Evolutionary conservation across 2,888 invertebrate species (phyloP).

Genomic region (Augiades crinisus): DNA sequence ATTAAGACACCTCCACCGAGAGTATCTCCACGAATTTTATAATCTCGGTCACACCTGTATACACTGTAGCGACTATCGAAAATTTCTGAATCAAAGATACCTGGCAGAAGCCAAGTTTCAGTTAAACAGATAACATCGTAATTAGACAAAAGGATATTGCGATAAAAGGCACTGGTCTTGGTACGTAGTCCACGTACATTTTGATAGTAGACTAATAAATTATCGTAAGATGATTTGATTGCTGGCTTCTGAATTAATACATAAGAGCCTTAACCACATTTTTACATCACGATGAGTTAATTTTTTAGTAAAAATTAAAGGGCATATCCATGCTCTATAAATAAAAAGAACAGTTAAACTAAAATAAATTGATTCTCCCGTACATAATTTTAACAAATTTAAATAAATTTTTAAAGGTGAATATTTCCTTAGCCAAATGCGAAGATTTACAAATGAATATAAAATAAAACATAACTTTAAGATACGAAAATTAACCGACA

Average conservation of each 20-base stretch:
- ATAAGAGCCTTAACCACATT: not conserved
- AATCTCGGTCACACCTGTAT: not conserved
- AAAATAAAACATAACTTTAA: too few species aligned
- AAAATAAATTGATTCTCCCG: not conserved
- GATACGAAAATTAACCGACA: too few species aligned
- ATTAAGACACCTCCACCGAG: not conserved
- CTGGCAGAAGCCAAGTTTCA: constrained; percentile 2
- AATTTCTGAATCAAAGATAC: not conserved
- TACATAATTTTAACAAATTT: too few species aligned
- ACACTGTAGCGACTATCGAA: not conserved
- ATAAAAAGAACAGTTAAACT: too few species aligned
- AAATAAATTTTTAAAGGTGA: not conserved
- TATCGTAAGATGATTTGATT: not conserved
- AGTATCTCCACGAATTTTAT: not conserved
- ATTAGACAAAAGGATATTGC: not conserved
- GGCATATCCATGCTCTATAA: too few species aligned
- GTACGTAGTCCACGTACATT: not conserved
- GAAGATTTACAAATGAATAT: too few species aligned
- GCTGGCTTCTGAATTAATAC: not conserved
- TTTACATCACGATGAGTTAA: too few species aligned
- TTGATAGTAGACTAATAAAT: not conserved
- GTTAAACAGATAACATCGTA: not conserved
- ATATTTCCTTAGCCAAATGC: not conserved
- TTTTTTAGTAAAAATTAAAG: not conserved
- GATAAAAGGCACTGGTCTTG: not conserved